Conservation (phyloP, 1,140 invertebrate species). For the Drosophila asahinai region DNA sequence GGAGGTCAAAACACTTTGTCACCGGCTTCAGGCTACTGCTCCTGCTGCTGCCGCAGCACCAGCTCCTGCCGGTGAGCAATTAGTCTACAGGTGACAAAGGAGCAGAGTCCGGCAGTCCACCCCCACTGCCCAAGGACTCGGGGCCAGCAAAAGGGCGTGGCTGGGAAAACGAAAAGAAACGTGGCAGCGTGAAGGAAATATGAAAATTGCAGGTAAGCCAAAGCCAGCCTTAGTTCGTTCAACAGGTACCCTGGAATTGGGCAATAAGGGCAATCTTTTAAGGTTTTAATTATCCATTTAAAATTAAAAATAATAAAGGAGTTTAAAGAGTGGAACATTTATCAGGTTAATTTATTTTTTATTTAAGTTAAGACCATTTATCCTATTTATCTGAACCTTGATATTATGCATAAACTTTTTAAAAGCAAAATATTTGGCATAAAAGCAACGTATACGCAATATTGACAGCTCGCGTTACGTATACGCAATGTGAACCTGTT, state of each 20-base stretch:
- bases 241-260: neutral
- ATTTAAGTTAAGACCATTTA: too few relatives aligned
- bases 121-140: neutral
- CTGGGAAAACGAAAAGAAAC: constrained; percentile 7
- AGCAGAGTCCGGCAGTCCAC: neutral
- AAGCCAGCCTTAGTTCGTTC: neutral
- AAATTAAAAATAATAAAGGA: too few relatives aligned
- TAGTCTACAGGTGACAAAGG: constrained; percentile 66
- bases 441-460: neutral
- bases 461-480: neutral
- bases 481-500: neutral
- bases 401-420: too few relatives aligned
- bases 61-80: constrained; percentile 45
- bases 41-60: constrained; percentile 2
- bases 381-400: neutral
- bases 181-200: constrained; percentile 8
- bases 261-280: neutral
- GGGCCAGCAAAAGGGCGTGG: constrained; percentile 11
- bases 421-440: too few relatives aligned
- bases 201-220: constrained; percentile 31
- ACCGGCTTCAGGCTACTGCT: constrained; percentile 14
- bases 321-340: too few relatives aligned
- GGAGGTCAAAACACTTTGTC: constrained; percentile 60
- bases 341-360: too few relatives aligned
- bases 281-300: too few relatives aligned